Percentiles rank a stretch among this genome's conserved stretches.
Evolutionary conservation across 2,797 vertebrate genomes (phyloP).

Genomic region (Xenops minutus): DNA sequence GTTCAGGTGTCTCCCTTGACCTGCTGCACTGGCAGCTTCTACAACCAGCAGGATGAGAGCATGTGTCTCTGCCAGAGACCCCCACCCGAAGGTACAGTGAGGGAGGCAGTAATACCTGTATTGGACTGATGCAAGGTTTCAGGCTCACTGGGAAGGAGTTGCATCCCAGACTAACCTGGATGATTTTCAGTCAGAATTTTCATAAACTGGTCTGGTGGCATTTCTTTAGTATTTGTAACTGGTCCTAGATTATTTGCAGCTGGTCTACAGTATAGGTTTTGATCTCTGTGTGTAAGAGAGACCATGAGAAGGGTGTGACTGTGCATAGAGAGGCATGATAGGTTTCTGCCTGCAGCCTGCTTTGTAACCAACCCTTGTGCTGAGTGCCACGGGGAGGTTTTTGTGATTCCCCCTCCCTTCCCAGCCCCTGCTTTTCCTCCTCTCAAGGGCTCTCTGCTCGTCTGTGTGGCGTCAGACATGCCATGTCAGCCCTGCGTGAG

Average conservation of each 20-base stretch:
- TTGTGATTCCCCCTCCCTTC: background rate
- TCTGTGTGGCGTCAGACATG: background rate
- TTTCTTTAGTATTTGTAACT: background rate
- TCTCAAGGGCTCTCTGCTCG: background rate
- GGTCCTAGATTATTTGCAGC: slow-evolving; percentile 35
- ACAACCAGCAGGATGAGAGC: background rate
- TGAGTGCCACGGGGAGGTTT: slow-evolving; percentile 13
- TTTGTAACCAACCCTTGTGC: background rate
- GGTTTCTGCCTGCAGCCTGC: background rate
- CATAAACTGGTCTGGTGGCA: background rate
- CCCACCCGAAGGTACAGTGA: accelerated
- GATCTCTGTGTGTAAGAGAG: background rate
- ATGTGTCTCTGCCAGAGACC: background rate
- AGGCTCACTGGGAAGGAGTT: background rate
- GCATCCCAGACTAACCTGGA: background rate
- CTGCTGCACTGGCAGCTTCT: background rate
- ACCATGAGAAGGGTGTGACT: background rate
- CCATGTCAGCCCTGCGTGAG: slow-evolving; percentile 68
- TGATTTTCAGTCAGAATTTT: background rate
- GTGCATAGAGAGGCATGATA: background rate
- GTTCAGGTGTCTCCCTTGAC: background rate
- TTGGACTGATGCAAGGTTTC: background rate
- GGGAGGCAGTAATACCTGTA: too few species aligned
- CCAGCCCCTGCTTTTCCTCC: slow-evolving; percentile 31
- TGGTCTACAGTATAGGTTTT: slow-evolving; percentile 4